Conservation (phyloP, 2,888 invertebrate species). For the Leuctra nigra region DNA sequence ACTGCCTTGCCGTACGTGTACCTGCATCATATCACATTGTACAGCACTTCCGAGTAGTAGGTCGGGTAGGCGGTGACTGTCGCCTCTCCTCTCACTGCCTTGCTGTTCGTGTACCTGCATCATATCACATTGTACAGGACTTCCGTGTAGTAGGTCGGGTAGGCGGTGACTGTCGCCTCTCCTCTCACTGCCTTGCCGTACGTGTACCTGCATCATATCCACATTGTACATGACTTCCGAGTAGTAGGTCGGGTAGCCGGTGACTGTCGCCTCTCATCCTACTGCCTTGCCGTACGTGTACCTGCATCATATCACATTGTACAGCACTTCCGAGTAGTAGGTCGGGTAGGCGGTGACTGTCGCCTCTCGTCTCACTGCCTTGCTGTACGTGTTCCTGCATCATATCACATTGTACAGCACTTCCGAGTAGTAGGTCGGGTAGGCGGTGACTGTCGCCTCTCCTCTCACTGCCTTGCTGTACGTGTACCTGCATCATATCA, state of each 20-base stretch:
- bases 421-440: constrained; percentile 73
- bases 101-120: constrained; percentile 73
- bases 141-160: constrained; percentile 73
- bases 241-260: constrained; percentile 75
- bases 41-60: constrained; percentile 68
- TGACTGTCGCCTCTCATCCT: constrained; percentile 76
- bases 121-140: constrained; percentile 52
- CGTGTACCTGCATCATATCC: constrained; percentile 58
- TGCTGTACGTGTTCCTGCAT: constrained; percentile 73
- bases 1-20: constrained; percentile 84
- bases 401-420: constrained; percentile 52
- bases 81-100: constrained; percentile 78
- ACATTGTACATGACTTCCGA: constrained; percentile 62
- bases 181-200: constrained; percentile 84
- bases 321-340: constrained; percentile 68
- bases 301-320: constrained; percentile 46
- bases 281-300: constrained; percentile 84
- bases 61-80: constrained; percentile 79
- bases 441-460: constrained; percentile 75
- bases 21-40: constrained; percentile 46
- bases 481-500: constrained; percentile 57
- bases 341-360: constrained; percentile 79
- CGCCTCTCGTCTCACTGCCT: constrained; percentile 78
- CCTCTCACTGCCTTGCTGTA: constrained; percentile 84
- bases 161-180: constrained; percentile 75